Base-by-base conservation (phyloP, 2,113 vertebrate genomes). In the Proteles cristata region DNA sequence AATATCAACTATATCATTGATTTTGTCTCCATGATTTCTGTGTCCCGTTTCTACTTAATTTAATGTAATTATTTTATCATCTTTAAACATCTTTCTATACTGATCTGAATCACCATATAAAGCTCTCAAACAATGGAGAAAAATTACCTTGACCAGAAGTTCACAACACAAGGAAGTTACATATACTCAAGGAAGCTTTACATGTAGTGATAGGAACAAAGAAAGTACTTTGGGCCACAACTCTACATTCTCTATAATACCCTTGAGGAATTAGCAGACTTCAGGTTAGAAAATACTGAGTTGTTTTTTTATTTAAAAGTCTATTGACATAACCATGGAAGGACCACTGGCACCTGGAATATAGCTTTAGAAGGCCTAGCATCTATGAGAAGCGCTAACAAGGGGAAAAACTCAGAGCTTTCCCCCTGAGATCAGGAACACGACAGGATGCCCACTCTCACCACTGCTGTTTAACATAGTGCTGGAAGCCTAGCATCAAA, bases 111-210 rank as follows among this genome's bases (percentile, higher is more conserved):
- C 35, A 68, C 1, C 26, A 90, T 25, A 43, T 43, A 85, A 53
- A 93, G 39, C 35, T 50, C 93, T 79, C 61, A 94, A 90, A 93
- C 48, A 86, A 88, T 23, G 55, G 14, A 69, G 58, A 83, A 89
- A 91, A 95, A 45, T 50, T 31, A 79, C 16, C 23, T 74, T 53
- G 25, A 88, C 16, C 21, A 61, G 48, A 90, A 87, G 21, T 92
- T 48, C 19, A 55, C 33, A 86, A 65, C 23, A 89, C 8, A 65
- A 85, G 71, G 39, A 89, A 53, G 39, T 77, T 80, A 93, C 0
- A 92, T 50, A 45, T 77, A 76, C 55, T 31, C n/a, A 58, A 82
- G 4, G 71, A 95, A 73, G 65, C 14, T 66, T 93, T 35, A 91
- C 35, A n/a, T 4, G 4, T 25, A 90, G 9, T 50, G 31, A 96